Base-by-base conservation (phyloP, 2,113 vertebrate species). In the Entomyzon cyanotis region DNA sequence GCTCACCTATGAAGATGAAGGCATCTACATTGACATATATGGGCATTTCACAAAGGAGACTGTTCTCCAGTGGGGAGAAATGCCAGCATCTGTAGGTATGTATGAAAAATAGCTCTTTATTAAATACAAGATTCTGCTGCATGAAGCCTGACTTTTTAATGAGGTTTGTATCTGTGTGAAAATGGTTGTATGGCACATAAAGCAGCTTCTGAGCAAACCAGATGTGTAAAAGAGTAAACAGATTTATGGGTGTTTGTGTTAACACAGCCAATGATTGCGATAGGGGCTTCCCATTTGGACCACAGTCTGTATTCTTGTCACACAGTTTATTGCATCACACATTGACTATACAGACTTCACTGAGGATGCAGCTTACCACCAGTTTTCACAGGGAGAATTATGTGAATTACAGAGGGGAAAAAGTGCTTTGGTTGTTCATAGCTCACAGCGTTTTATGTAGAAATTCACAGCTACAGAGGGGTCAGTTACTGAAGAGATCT, bases 11-110 rank as follows among this genome's bases (percentile, higher is more conserved):
- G 99, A 99, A 93, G 99, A 99, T 65, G 99, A 99, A 98, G 98
- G 98, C 31, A 98, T 99, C 95, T 99, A 99, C 90, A 98, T 99
- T 37, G 98, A 99, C 98, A 99, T 99, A 77, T 99, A 99, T 22
- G 99, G 99, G 44, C 98, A 99, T 64, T 99, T 99, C 98, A 99
- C 99, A 96, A 99, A 99, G 98, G 99, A 99, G 88, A 99, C 98
- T 8, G 98, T 99, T 93, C 97, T 99, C 39, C 99, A 99, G 94
- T 99, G 99, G 99, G 99, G 98, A 52, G 99, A 99, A 97, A 99
- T 99, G 98, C 99, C 99, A 35, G 98, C 99, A 20, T 99, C 99
- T 27, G 98, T 99, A 44, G 99, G 99, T 99, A 98, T 16, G 98
- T 97, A 94, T 83, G 77, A 84, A 76, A 87, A 84, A 65, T 22